These are phyloP conservation scores for Donacobius atricapilla DNA, from an alignment of 2,113 vertebrate genomes.

Conservation along the genomic window DNA sequence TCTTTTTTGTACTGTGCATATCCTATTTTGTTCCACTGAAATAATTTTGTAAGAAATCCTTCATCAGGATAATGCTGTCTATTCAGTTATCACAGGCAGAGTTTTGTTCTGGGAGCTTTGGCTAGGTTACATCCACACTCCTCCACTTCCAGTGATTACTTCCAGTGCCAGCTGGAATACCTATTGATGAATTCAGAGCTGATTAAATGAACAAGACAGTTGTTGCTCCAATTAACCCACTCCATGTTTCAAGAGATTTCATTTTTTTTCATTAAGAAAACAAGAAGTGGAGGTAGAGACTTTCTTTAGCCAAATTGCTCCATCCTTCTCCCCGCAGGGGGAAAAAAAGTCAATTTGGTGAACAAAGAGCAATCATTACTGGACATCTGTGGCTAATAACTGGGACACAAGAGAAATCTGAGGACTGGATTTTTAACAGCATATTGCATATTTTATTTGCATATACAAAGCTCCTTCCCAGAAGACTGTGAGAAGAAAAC, in stretches of 20 bases:
- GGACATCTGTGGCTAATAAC: conserved; percentile 27
- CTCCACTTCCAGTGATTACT: conserved; percentile 29
- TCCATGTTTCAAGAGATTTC: conserved; percentile 21
- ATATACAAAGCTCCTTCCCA: not conserved
- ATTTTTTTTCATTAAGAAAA: conserved; percentile 41
- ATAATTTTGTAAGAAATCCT: conserved; percentile 24
- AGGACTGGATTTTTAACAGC: not conserved
- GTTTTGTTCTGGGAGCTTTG: conserved; percentile 27
- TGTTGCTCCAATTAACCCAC: conserved; percentile 46
- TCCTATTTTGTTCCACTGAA: conserved; percentile 30
- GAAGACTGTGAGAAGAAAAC: not conserved
- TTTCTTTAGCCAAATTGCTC: conserved; percentile 3
- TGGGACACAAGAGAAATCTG: not conserved
- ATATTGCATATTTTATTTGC: not conserved
- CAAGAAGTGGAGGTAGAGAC: conserved; percentile 8
- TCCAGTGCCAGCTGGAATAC: conserved; percentile 52
- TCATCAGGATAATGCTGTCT: conserved; percentile 8
- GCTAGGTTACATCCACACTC: conserved; percentile 5
- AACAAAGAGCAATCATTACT: not conserved
- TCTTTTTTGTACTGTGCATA: not conserved
- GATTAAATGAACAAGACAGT: conserved; percentile 49
- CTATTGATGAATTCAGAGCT: conserved; percentile 42
- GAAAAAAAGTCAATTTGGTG: conserved; percentile 12
- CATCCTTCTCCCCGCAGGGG: not conserved
- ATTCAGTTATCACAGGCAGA: conserved; percentile 2